Conservation (phyloP, 2,797 vertebrate genomes). For the Tiaroga cobitis region DNA sequence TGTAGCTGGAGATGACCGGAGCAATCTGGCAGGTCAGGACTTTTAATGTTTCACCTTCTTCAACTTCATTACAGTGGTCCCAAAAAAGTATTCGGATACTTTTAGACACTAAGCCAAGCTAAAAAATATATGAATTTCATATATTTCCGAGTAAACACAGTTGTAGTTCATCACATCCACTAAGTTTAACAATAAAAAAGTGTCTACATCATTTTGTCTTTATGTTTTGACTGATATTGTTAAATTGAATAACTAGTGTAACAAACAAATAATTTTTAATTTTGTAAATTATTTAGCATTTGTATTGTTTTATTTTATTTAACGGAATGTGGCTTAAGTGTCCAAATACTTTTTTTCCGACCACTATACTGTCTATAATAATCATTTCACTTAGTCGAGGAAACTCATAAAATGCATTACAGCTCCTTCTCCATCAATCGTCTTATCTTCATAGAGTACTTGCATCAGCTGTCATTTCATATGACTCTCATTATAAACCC, state of each 20-base stretch:
- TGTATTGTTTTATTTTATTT: neutral
- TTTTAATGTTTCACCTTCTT: neutral
- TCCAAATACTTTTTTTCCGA: neutral
- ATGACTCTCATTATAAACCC: conserved; percentile 22
- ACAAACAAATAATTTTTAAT: neutral
- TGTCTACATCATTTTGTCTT: neutral
- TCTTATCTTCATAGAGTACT: conserved; percentile 46
- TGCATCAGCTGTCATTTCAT: conserved; percentile 28
- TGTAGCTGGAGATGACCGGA: conserved; percentile 93
- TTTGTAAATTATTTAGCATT: neutral
- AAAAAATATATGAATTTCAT: too few species aligned
- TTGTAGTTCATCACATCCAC: conserved; percentile 9
- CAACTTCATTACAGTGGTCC: neutral
- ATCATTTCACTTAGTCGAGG: conserved; percentile 18
- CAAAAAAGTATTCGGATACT: conserved; percentile 9
- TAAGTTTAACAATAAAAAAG: neutral
- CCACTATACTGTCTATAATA: conserved; percentile 48
- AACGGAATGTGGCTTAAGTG: neutral
- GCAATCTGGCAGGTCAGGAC: conserved; percentile 90
- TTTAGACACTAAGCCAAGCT: neutral
- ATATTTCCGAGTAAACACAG: too few species aligned
- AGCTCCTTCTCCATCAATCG: conserved; percentile 37
- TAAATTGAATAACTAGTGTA: neutral
- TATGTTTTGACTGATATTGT: neutral
- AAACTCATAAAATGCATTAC: conserved; percentile 46